phyloP scores from a whole-genome alignment of 2,113 vertebrate genomes.

The Sciurus niger region DNA sequence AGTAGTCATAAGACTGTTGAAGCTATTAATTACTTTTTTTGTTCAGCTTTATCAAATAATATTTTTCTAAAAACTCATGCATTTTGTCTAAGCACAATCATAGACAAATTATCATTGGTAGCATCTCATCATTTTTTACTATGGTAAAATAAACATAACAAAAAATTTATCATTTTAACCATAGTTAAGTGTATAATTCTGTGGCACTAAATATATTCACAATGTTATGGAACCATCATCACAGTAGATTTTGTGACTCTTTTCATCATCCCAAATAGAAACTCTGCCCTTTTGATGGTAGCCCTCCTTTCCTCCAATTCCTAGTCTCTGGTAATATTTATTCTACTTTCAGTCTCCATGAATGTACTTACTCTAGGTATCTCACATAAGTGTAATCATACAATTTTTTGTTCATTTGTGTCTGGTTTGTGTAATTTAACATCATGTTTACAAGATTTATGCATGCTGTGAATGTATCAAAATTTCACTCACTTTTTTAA shows the following conservation, averaged over 20 bases:
- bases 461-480: not conserved
- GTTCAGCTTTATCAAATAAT: slow-evolving; percentile 9
- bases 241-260: not conserved
- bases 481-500: not conserved
- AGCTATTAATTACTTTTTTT: not conserved
- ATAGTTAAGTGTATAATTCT: not conserved
- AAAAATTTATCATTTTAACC: not conserved
- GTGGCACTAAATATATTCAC: not conserved
- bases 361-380: not conserved
- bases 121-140: not conserved
- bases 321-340: not conserved
- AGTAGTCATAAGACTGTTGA: not conserved
- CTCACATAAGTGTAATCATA: not conserved
- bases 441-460: slow-evolving; percentile 11
- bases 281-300: not conserved
- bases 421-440: not conserved
- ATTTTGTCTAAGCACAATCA: slow-evolving; percentile 4
- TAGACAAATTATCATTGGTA: not conserved
- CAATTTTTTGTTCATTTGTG: not conserved
- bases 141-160: not conserved
- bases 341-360: not conserved
- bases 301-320: not conserved
- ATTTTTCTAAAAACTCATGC: not conserved
- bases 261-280: not conserved
- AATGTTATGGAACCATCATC: not conserved